Percentiles rank a stretch among this genome's conserved stretches.
Conservation (phyloP, 2,888 invertebrate genomes). For the Rhamphomyia laevipes region DNA sequence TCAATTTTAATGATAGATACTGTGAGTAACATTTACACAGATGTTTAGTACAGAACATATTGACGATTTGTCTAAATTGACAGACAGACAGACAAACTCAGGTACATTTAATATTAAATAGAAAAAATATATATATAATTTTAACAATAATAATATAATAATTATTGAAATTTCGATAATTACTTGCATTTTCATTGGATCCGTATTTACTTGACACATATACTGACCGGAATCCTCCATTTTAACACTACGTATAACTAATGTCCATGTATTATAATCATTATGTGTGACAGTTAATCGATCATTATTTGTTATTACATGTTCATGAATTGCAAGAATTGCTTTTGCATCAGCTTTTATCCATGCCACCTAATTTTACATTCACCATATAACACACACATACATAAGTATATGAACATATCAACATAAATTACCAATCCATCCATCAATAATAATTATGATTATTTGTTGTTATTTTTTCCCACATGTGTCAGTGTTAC, state of each 20-base stretch:
- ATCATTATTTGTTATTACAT: slow-evolving; percentile 87
- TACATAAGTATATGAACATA: background rate
- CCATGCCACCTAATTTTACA: slow-evolving; percentile 67
- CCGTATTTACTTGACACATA: slow-evolving; percentile 92
- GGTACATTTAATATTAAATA: background rate
- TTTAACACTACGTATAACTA: slow-evolving; percentile 73
- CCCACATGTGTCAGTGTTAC: no score
- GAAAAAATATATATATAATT: background rate
- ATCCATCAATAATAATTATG: no score
- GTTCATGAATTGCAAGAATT: slow-evolving; percentile 84
- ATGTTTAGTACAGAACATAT: no score
- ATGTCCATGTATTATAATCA: slow-evolving; percentile 87
- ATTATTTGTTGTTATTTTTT: no score
- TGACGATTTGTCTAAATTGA: no score
- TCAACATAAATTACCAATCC: background rate
- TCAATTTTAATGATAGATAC: no score
- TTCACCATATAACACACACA: background rate
- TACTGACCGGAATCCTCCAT: slow-evolving; percentile 81
- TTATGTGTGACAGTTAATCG: slow-evolving; percentile 81
- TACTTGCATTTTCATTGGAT: slow-evolving; percentile 92
- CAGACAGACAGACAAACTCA: background rate
- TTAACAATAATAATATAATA: background rate
- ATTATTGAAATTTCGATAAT: slow-evolving; percentile 21
- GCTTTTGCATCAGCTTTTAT: slow-evolving; percentile 90
- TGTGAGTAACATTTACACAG: no score